Evolutionary conservation across 2,797 vertebrate genomes (phyloP), one percentile per base, ranked within the genome.

Genomic region (Lindbergichthys nudifrons): DNA sequence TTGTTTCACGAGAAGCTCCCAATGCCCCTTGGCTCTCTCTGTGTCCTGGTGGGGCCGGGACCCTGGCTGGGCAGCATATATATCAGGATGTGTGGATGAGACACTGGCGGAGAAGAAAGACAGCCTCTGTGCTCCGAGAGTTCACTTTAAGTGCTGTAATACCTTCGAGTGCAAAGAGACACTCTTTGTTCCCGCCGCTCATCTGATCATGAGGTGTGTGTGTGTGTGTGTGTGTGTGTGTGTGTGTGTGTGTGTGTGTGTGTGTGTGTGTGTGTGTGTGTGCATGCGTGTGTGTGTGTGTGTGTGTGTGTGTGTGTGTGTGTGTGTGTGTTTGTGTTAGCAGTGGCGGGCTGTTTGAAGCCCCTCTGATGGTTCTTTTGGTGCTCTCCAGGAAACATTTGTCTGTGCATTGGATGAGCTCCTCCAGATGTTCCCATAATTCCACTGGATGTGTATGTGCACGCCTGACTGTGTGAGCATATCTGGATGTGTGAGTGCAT

Each of bases 361-460:
- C 80, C 48, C 30, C 81, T 90, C 79, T 79, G 76, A 87, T 83
- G 84, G 84, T 87, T 89, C 91, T 89, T 88, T 81, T 86, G 89
- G 83, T 84, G 80, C 91, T 84, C 91, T 90, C 89, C 87, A 87
- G 91, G 92, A 93, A 91, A 86, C 86, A 52, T 90, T 93, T 91
- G 86, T 84, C 87, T 87, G 89, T 89, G 80, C 85, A 90, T 88
- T 87, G 88, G 84, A 89, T 90, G 90, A 93, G 90, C 89, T 90
- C 81, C 89, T 92, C 91, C 93, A 94, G 92, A 93, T 93, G 92
- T 93, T 92, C 78, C 87, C 70, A 75, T 80, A 69, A 84, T 86
- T 86, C 80, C 73, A 47, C 57, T 68, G 53, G 57, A 81, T 82
- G 85, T 88, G 84, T 84, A 54, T 6, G 75, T 62, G 81, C 67